A percentile compares a stretch with the other conserved stretches of the same genome.
phyloP scores from a whole-genome alignment of 2,797 vertebrate species.

The Macrochelys suwanniensis region DNA sequence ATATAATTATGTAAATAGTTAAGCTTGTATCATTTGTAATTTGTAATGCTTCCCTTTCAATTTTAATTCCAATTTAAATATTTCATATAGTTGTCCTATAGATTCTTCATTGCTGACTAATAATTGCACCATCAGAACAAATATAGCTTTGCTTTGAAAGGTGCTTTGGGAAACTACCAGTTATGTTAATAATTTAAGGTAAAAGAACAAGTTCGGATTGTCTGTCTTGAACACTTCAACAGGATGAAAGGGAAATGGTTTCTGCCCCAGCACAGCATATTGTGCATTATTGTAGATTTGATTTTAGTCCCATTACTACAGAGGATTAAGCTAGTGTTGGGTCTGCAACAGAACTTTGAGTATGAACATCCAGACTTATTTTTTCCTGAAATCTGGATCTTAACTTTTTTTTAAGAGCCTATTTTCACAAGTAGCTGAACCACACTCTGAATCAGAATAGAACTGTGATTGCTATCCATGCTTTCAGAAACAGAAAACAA shows the following conservation, averaged over 20 bases:
- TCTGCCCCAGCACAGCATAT: neutral
- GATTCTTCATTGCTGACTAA: conserved; percentile 61
- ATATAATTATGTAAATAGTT: conserved; percentile 30
- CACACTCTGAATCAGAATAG: neutral
- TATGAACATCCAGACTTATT: neutral
- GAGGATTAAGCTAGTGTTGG: neutral
- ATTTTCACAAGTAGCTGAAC: neutral
- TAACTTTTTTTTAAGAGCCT: neutral
- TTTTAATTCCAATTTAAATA: conserved; percentile 74
- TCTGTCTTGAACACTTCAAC: conserved; percentile 18
- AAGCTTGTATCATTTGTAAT: conserved; percentile 8
- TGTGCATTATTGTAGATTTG: neutral
- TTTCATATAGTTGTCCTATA: conserved; percentile 72
- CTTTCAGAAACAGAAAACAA: neutral
- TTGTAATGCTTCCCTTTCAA: conserved; percentile 29
- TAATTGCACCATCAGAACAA: conserved; percentile 56
- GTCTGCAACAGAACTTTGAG: neutral
- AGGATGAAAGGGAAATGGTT: conserved; percentile 39
- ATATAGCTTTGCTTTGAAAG: conserved; percentile 59
- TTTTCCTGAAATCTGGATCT: neutral
- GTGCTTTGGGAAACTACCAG: conserved; percentile 43
- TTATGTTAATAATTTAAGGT: conserved; percentile 61
- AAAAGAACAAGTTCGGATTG: conserved; percentile 31
- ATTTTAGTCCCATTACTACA: neutral
- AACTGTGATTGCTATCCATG: neutral